phyloP scores from a whole-genome alignment of 2,797 vertebrate genomes.

The Sebastes oblongus region DNA sequence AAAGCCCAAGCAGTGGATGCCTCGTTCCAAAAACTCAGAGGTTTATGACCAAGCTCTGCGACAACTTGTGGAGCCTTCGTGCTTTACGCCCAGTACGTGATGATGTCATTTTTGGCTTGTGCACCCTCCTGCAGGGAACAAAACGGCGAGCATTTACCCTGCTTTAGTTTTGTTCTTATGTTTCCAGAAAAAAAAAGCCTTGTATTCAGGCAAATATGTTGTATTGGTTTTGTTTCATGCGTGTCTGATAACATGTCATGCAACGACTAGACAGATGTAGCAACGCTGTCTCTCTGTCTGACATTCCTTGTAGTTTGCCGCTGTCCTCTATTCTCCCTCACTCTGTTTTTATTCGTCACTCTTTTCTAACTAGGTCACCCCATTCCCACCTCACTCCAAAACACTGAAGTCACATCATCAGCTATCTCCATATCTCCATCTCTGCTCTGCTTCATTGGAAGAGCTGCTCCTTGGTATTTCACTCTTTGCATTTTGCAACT shows the following conservation, averaged over 20 bases:
- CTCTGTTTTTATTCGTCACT: constrained; percentile 7
- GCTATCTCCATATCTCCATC: constrained; percentile 23
- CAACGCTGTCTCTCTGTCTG: neutral
- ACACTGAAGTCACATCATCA: constrained; percentile 25
- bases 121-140: too few relatives aligned
- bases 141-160: too few relatives aligned
- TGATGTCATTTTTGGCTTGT: too few relatives aligned
- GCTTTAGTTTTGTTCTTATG: neutral
- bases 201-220: neutral
- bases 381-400: constrained; percentile 45
- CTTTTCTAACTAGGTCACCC: constrained; percentile 63
- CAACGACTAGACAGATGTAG: neutral
- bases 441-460: constrained; percentile 16
- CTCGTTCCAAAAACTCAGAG: too few relatives aligned
- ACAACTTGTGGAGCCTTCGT: too few relatives aligned
- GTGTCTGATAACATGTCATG: neutral
- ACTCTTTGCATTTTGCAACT: neutral
- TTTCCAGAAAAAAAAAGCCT: neutral
- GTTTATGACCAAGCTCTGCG: too few relatives aligned
- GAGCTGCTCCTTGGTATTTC: constrained; percentile 30
- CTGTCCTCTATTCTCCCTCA: constrained; percentile 20
- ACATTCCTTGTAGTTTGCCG: neutral
- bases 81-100: too few relatives aligned
- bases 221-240: neutral
- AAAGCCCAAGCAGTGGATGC: too few relatives aligned